Conservation (phyloP, 1,140 invertebrate species). For the Conopomorpha cramerella region DNA sequence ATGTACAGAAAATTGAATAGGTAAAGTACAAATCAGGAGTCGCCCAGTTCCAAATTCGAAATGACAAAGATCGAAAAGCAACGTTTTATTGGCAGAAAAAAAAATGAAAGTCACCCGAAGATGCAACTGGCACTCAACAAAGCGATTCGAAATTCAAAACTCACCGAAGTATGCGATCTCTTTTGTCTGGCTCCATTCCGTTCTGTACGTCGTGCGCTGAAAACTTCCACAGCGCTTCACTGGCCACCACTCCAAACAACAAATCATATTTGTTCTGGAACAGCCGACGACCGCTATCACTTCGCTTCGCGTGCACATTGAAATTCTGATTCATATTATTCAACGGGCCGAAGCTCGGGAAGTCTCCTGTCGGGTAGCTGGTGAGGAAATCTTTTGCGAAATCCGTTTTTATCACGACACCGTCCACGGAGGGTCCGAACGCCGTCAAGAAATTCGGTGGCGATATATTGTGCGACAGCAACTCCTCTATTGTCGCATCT, state of each 20-base stretch:
- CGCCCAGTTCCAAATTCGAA: no score
- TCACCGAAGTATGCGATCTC: slow-evolving; percentile 75
- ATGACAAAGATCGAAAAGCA: no score
- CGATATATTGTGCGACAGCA: slow-evolving; percentile 78
- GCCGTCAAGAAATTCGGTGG: slow-evolving; percentile 83
- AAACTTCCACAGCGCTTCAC: slow-evolving; percentile 82
- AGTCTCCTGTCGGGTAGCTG: slow-evolving; percentile 68
- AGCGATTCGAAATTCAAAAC: slow-evolving; percentile 28
- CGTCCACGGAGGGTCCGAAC: slow-evolving; percentile 85
- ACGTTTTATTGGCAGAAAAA: no score
- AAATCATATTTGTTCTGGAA: slow-evolving; percentile 74
- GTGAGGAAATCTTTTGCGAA: slow-evolving; percentile 77
- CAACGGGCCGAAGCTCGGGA: slow-evolving; percentile 63
- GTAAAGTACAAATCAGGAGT: no score
- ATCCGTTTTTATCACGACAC: slow-evolving; percentile 82
- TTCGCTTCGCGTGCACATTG: slow-evolving; percentile 60
- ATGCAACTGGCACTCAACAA: slow-evolving; percentile 9
- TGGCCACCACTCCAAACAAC: slow-evolving; percentile 83
- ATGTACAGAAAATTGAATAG: no score
- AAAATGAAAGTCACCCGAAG: no score
- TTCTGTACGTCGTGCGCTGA: slow-evolving; percentile 81
- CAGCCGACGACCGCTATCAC: slow-evolving; percentile 44
- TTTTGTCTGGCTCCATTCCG: slow-evolving; percentile 88
- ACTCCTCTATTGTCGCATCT: slow-evolving; percentile 74
- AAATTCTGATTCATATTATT: slow-evolving; percentile 28